phyloP scores from a whole-genome alignment of 2,888 invertebrate genomes.

The Eugnorisma glareosa region DNA sequence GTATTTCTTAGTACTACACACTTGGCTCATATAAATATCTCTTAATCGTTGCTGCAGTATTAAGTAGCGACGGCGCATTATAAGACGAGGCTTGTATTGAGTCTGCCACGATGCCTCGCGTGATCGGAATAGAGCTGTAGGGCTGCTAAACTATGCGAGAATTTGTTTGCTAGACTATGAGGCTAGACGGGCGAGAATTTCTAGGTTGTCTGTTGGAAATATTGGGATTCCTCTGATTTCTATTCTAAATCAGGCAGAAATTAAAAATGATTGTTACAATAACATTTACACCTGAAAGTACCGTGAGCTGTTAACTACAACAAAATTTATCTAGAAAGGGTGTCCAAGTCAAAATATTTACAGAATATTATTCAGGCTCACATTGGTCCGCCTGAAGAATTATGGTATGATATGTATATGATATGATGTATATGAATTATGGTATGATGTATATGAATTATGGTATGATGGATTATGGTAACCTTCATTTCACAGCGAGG shows the following conservation, averaged over 20 bases:
- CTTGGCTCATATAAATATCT: conserved; percentile 52
- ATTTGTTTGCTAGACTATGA: background rate
- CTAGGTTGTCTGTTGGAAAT: background rate
- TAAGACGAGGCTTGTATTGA: conserved; percentile 64
- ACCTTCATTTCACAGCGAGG: background rate
- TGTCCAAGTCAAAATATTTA: background rate
- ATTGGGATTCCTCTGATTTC: background rate
- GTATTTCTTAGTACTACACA: conserved; percentile 10
- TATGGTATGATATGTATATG: too few relatives aligned
- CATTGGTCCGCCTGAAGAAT: too few relatives aligned
- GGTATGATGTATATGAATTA: too few relatives aligned
- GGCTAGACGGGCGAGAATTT: background rate
- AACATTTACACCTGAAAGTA: background rate
- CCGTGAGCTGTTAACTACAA: background rate
- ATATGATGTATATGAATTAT: too few relatives aligned
- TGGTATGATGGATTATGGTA: too few relatives aligned
- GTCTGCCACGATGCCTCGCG: conserved; percentile 51
- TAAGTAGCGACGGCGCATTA: conserved; percentile 60
- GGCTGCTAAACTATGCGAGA: conserved; percentile 38
- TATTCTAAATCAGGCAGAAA: background rate
- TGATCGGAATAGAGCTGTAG: conserved; percentile 60
- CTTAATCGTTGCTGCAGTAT: conserved; percentile 56
- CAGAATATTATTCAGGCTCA: background rate
- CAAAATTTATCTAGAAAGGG: background rate
- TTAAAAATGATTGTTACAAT: background rate